Conservation (phyloP, 37 sponge, comb jelly and placozoan species). For the Haliclona indistincta region DNA sequence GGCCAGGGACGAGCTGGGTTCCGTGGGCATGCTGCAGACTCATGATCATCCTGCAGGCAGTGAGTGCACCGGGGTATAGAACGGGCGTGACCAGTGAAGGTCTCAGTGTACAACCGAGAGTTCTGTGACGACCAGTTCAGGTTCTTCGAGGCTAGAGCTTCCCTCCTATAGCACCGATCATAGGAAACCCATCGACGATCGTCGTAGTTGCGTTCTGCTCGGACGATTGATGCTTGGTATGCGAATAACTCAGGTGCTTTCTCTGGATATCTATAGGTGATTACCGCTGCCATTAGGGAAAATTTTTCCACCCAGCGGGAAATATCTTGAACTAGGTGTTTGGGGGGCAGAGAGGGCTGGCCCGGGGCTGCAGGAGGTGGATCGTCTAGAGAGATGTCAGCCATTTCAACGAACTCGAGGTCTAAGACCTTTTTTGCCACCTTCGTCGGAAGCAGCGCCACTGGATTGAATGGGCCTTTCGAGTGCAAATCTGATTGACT, state of each 20-base stretch:
- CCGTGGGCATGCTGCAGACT: not conserved
- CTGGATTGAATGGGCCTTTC: not conserved
- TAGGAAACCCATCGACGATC: conserved; percentile 15
- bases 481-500: too few species aligned
- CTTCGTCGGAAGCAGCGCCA: too few species aligned
- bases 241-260: conserved; percentile 8
- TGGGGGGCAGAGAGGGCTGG: not conserved
- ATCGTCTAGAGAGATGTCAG: conserved; percentile 1
- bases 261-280: not conserved
- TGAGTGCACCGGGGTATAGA: conserved; percentile 14
- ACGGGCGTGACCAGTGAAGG: conserved; percentile 19
- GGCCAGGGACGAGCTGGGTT: conserved; percentile 24
- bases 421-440: not conserved
- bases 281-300: too few species aligned
- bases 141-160: conserved; percentile 9
- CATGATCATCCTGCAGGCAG: conserved; percentile 18
- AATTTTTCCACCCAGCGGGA: not conserved
- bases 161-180: conserved; percentile 7
- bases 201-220: conserved; percentile 4
- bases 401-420: conserved; percentile 19
- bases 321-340: not conserved
- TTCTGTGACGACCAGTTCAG: conserved; percentile 13
- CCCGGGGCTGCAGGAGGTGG: too few species aligned
- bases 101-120: conserved; percentile 17
- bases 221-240: conserved; percentile 13